Evolutionary conservation across 2,797 vertebrate genomes (phyloP).

Genomic region (Astyanax mexicanus): DNA sequence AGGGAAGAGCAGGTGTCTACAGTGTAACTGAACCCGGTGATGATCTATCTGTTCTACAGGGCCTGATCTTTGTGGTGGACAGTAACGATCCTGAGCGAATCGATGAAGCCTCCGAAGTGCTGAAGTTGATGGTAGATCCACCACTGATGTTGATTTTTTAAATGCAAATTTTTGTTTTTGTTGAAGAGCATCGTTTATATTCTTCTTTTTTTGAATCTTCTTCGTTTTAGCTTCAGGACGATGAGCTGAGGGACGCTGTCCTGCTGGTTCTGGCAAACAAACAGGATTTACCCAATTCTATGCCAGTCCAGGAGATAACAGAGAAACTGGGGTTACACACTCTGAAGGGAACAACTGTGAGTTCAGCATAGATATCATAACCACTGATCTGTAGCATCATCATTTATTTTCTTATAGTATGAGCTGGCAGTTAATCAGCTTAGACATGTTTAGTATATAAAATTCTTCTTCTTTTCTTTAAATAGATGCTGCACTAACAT

Average conservation of each 20-base stretch:
- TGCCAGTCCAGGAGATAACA: constrained; percentile 37
- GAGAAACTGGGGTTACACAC: constrained; percentile 33
- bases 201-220: not conserved
- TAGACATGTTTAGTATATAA: no score
- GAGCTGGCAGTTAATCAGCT: no score
- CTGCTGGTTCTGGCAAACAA: constrained; percentile 55
- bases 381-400: no score
- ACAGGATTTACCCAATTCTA: constrained; percentile 51
- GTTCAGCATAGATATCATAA: no score
- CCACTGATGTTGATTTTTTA: not conserved
- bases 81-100: constrained; percentile 48
- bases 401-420: no score
- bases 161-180: not conserved
- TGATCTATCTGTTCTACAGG: constrained; percentile 35
- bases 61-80: constrained; percentile 54
- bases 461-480: no score
- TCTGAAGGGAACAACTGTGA: no score
- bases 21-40: not conserved
- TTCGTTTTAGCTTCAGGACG: constrained; percentile 42
- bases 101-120: constrained; percentile 33
- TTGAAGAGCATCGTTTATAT: not conserved
- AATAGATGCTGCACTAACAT: no score
- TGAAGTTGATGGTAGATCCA: constrained; percentile 34
- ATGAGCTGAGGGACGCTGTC: constrained; percentile 40
- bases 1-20: no score